Evolutionary conservation across 2,797 vertebrate genomes (phyloP).

Genomic region (Bradypus variegatus): DNA sequence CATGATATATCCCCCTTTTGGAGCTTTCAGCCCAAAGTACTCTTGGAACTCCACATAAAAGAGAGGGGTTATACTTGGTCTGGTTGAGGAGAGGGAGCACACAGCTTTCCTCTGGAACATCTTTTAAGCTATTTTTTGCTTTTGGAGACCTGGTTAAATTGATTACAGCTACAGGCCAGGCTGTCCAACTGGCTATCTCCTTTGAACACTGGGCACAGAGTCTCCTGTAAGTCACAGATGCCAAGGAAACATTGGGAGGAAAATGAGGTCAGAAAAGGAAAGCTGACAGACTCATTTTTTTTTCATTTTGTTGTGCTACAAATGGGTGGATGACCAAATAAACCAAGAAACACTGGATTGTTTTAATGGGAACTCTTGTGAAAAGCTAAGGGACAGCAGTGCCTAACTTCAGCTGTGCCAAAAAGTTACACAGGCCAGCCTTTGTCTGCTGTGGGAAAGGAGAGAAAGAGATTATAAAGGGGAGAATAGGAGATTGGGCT

Average conservation of each 20-base stretch:
- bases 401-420: neutral
- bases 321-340: neutral
- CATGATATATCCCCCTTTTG: neutral
- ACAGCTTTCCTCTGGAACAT: neutral
- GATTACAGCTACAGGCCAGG: neutral
- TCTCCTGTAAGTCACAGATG: neutral
- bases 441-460: neutral
- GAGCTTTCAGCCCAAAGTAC: neutral
- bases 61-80: neutral
- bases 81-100: neutral
- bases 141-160: neutral
- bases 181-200: neutral
- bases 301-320: neutral
- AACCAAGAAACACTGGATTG: neutral
- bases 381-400: neutral
- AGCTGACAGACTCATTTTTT: neutral
- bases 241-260: neutral
- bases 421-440: neutral
- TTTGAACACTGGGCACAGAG: constrained; percentile 19
- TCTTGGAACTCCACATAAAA: constrained; percentile 7
- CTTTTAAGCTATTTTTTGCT: constrained; percentile 48
- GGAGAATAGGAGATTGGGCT: neutral
- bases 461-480: neutral
- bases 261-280: neutral
- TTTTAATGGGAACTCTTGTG: neutral